Evolutionary conservation across 2,113 vertebrate genomes (phyloP), one percentile per base, ranked within the genome.

Genomic region (Labeo rohita): DNA sequence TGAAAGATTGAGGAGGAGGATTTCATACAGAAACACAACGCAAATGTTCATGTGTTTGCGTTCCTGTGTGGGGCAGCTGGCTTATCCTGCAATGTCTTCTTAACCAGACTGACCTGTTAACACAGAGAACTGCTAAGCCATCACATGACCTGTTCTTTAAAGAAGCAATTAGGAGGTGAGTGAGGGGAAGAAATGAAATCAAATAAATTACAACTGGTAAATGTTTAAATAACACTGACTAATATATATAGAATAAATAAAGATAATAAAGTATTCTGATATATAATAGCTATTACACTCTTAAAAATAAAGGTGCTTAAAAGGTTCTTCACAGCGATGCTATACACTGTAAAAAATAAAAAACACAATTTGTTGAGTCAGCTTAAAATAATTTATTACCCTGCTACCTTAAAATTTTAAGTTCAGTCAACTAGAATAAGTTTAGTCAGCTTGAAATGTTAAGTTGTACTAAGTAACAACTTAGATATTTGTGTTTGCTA

Each of bases 11-110:
- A 39, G 4, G 11, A 45, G 68, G 36, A 74, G 18, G 49, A 28
- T 83, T 86, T 73, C 75, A 21, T 11, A 72, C 80, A 34, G 10
- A 16, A 70, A 13, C 72, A 65, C 47, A 36, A 84, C 80, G 89
- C 88, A 90, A 18, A 3, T 18, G 15, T 34, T 3, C 23, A 6
- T 12, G 49, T 21, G 54, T n/a, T 18, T 18, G 0, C 6, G 2
- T 59, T 18, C 8, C 18, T 49, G 61, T 79, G 2, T 61, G 80
- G 59, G 77, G 74, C 90, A 77, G n/a, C 63, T 70, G 73, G 89
- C 52, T 94, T 93, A 94, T 94, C 93, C 93, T 84, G 54, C 85
- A 47, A 65, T 80, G 85, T 79, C 72, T 87, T 78, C 75, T 87
- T 90, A 74, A 89, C 34, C 34, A 88, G 85, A 56, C 68, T 13